Conservation (phyloP, 2,888 invertebrate species). For the Torymus texanus region DNA sequence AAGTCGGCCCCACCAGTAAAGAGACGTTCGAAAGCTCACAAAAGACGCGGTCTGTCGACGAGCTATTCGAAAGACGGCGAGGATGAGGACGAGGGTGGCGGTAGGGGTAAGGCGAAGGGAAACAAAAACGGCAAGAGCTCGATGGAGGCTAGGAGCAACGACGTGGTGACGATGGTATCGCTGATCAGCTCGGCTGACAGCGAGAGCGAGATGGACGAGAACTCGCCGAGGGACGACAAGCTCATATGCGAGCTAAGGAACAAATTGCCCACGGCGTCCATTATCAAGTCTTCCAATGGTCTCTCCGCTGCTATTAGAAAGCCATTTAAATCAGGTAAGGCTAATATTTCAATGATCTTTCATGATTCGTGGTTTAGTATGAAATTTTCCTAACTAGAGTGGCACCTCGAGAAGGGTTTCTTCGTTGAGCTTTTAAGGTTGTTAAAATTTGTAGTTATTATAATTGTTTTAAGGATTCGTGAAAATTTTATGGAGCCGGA, state of each 20-base stretch:
- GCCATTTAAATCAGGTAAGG: slow-evolving; percentile 70
- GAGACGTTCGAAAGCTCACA: slow-evolving; percentile 67
- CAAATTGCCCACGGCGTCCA: slow-evolving; percentile 71
- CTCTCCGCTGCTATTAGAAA: slow-evolving; percentile 61
- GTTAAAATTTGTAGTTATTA: too few relatives aligned
- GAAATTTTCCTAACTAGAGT: too few relatives aligned
- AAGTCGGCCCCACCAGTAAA: slow-evolving; percentile 69
- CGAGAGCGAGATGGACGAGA: slow-evolving; percentile 76
- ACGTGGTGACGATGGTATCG: slow-evolving; percentile 82
- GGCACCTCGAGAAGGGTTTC: too few relatives aligned
- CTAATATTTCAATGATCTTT: slow-evolving; percentile 6
- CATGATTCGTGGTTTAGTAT: too few relatives aligned
- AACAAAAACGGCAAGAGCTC: slow-evolving; percentile 49
- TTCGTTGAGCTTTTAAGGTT: too few relatives aligned
- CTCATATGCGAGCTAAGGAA: slow-evolving; percentile 70
- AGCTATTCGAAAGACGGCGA: slow-evolving; percentile 60
- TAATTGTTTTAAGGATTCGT: too few relatives aligned
- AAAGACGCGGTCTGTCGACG: slow-evolving; percentile 61
- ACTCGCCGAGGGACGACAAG: slow-evolving; percentile 69
- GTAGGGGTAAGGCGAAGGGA: slow-evolving; percentile 53
- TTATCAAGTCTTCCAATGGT: slow-evolving; percentile 69
- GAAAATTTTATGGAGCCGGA: too few relatives aligned
- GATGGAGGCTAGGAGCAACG: slow-evolving; percentile 59
- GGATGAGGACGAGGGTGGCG: slow-evolving; percentile 50
- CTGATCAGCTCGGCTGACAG: slow-evolving; percentile 82